A percentile compares a stretch with the other conserved stretches of the same genome.
phyloP scores from a whole-genome alignment of 2,113 vertebrate species.

The Anarrhichthys ocellatus region DNA sequence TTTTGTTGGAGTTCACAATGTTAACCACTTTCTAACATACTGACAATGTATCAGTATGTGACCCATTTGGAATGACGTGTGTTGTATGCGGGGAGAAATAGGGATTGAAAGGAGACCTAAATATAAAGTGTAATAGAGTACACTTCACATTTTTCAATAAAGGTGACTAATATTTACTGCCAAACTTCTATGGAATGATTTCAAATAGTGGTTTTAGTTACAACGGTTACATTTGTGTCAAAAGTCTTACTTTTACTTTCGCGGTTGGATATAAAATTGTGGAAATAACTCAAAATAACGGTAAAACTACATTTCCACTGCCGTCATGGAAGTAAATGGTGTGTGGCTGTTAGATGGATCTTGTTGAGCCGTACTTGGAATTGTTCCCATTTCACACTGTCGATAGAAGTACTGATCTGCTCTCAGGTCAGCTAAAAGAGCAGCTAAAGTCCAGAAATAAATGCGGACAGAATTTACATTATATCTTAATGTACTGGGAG shows the following conservation, averaged over 20 bases:
- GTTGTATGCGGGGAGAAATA: too few species aligned
- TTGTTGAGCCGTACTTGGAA: background rate
- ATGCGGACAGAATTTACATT: background rate
- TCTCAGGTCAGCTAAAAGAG: background rate
- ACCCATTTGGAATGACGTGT: too few species aligned
- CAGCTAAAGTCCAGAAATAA: background rate
- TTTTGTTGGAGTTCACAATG: too few species aligned
- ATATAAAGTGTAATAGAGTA: background rate
- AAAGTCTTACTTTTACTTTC: too few species aligned
- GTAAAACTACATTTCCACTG: too few species aligned
- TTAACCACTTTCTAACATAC: too few species aligned
- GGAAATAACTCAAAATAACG: background rate
- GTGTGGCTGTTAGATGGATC: too few species aligned
- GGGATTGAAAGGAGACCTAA: background rate
- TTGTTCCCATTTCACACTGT: background rate
- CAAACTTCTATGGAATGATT: background rate
- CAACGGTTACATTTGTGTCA: background rate
- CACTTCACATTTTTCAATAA: too few species aligned
- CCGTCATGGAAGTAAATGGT: background rate
- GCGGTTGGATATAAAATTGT: background rate
- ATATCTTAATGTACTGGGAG: background rate
- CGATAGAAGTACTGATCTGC: background rate
- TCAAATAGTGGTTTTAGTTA: background rate
- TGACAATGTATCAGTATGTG: too few species aligned
- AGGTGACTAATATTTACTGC: too few species aligned